Evolutionary conservation across 2,113 vertebrate genomes (phyloP).

Genomic region (Gasterosteus nipponicus): DNA sequence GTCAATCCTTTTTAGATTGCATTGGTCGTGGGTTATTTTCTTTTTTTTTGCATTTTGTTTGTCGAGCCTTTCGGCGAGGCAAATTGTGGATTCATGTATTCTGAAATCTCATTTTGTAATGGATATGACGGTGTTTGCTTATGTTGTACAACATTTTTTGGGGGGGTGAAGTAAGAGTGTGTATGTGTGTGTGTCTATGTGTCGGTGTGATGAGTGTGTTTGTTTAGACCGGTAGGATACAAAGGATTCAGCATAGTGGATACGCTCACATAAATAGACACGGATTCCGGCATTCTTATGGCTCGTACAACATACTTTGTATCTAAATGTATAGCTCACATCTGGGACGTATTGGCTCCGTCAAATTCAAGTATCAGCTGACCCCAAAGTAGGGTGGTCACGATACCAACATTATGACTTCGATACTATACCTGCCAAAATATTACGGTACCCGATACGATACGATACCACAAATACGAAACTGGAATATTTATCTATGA

Average conservation of each 20-base stretch:
- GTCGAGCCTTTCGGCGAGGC: conserved; percentile 53
- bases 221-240: conserved; percentile 7
- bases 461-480: too few species aligned
- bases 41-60: conserved; percentile 52
- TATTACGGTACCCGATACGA: too few species aligned
- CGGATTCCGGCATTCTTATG: neutral
- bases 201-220: neutral
- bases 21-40: conserved; percentile 32
- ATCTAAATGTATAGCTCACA: conserved; percentile 20
- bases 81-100: conserved; percentile 67
- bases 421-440: too few species aligned
- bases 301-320: conserved; percentile 7
- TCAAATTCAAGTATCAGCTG: neutral
- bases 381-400: too few species aligned
- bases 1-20: conserved; percentile 74
- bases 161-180: conserved; percentile 28
- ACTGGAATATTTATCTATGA: too few species aligned
- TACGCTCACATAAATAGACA: conserved; percentile 13
- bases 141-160: conserved; percentile 33
- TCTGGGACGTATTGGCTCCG: conserved; percentile 27
- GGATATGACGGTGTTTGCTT: conserved; percentile 61
- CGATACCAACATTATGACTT: too few species aligned
- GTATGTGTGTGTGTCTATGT: conserved; percentile 2
- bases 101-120: conserved; percentile 60
- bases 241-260: conserved; percentile 44